Evolutionary conservation across 2,113 vertebrate genomes (phyloP), one percentile per base, ranked within the genome.

Genomic region (Hemichromis elongatus): DNA sequence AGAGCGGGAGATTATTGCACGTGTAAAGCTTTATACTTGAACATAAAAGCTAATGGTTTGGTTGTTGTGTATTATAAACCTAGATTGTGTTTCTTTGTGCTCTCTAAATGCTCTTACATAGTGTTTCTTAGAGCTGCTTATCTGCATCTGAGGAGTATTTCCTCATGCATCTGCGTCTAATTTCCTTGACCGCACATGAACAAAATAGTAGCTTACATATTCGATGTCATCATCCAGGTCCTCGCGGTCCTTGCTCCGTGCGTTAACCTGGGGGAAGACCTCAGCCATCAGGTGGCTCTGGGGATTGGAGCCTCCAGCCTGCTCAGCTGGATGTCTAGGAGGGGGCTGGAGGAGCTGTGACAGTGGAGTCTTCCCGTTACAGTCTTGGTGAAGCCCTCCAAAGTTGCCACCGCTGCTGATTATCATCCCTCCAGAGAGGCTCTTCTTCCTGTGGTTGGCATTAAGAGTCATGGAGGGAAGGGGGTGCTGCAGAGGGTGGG

Each of bases 171-270:
- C 73, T 57, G 75, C 0, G 4, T 56, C 54, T 77, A 50, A 59
- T 57, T 79, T 70, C n/a, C 54, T 68, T 21, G 19, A 35, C 68
- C 3, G 2, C n/a, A 42, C 19, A 59, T 33, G 16, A 21, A 52
- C 26, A 26, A 13, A 75, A 66, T 1, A 10, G 33, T 14, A 37
- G 96, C 98, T 97, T 95, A 99, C 98, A 3, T 99, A 99, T 88
- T 99, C 98, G 1, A 97, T 97, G 90, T 99, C 98, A 63, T 99
- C 98, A 42, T 99, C 98, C 33, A 98, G 96, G 80, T 98, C 97
- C 24, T 96, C 97, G 4, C 88, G 93, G 66, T 97, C 97, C 81
- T 97, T 97, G 90, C 94, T 92, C 56, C 95, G 96, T 42, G 96
- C 95, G 77, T 97, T 97, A 95, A 99, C 97, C 94, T 98, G 97